A percentile compares a stretch with the other conserved stretches of the same genome.
Evolutionary conservation across 2,113 vertebrate species (phyloP).

Genomic region (Antigone vipio): DNA sequence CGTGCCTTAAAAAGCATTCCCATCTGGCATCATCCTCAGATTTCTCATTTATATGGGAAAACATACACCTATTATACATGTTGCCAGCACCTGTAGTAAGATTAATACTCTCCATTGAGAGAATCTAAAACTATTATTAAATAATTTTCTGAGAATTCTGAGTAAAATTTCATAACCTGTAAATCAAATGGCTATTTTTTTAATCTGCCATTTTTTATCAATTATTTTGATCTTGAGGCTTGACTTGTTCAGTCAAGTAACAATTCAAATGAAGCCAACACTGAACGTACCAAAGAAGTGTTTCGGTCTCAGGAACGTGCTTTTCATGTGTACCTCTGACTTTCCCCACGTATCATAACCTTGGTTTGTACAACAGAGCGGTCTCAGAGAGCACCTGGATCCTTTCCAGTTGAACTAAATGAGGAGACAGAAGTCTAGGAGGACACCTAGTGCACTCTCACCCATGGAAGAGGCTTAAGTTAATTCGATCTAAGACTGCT

Average conservation of each 20-base stretch:
- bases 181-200: neutral
- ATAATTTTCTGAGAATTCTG: neutral
- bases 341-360: neutral
- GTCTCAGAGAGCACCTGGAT: neutral
- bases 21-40: neutral
- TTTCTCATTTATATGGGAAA: neutral
- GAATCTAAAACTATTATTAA: neutral
- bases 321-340: neutral
- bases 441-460: neutral
- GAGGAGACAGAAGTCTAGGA: neutral
- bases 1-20: rapidly evolving
- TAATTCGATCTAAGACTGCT: neutral
- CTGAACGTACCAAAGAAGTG: neutral
- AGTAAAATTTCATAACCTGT: neutral
- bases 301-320: rapidly evolving
- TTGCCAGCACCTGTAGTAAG: neutral
- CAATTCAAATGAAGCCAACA: neutral
- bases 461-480: neutral
- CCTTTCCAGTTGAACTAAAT: neutral
- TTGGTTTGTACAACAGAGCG: neutral
- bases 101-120: neutral
- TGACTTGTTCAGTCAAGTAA: neutral
- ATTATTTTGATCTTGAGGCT: neutral
- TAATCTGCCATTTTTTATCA: neutral
- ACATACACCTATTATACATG: neutral